Evolutionary conservation across 37 sponge, comb jelly and placozoan genomes (phyloP), one percentile per base, ranked within the genome.

Genomic region (Tethya wilhelma): DNA sequence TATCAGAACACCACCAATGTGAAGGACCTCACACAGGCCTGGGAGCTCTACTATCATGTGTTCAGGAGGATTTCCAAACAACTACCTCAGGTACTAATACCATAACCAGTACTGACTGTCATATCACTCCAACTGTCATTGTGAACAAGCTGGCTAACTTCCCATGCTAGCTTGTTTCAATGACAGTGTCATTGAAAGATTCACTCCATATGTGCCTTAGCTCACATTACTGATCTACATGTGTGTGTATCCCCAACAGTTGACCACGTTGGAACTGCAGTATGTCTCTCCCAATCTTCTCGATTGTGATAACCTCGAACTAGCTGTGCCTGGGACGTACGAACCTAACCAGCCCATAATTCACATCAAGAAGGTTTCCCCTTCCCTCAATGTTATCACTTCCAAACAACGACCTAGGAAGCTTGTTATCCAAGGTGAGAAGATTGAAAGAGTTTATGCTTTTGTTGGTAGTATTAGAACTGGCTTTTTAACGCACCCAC

Each of bases 31-130:
- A 93, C 86, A 37, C 93, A 93, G 59, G 99, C 99, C 53, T 98
- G 99, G 99, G 96, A 96, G 36, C 87, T 93, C 38, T 98, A 98
- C 81, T 96, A 93, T 60, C 91, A 95, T 41, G 94, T 98, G n/a
- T 98, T 96, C 79, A 93, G 92, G 44, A 82, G 96, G 57, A 98
- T 98, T 67, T 81, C 89, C 28, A 96, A 96, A 46, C 97, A 96
- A 49, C 86, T 96, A 25, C 93, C 97, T 32, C 97, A 93, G 89
- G 94, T 96, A n/a, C n/a, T n/a, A n/a, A n/a, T n/a, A n/a, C n/a
- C n/a, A n/a, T n/a, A n/a, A n/a, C n/a, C n/a, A n/a, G n/a, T n/a
- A n/a, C n/a, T n/a, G n/a, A n/a, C n/a, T n/a, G n/a, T n/a, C n/a
- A n/a, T n/a, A n/a, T n/a, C n/a, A n/a, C n/a, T n/a, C n/a, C n/a